Conservation (phyloP, 2,888 invertebrate genomes). For the Drosophila anomalata region DNA sequence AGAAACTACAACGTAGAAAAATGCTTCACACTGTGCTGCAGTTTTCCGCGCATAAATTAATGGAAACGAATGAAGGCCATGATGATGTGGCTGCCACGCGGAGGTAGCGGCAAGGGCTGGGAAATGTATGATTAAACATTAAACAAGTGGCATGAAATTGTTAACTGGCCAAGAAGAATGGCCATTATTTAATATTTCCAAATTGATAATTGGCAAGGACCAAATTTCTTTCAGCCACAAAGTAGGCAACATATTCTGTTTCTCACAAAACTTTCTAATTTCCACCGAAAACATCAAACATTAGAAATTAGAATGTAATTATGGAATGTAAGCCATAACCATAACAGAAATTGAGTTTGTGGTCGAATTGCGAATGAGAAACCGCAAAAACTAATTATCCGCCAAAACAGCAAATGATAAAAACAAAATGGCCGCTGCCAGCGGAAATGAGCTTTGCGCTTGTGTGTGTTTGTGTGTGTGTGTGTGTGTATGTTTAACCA, state of each 20-base stretch:
- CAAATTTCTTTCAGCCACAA: background rate
- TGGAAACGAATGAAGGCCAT: slow-evolving; percentile 56
- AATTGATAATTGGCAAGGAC: background rate
- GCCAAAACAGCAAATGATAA: slow-evolving; percentile 29
- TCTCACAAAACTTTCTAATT: background rate
- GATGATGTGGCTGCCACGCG: slow-evolving; percentile 6
- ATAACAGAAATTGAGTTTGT: slow-evolving; percentile 25
- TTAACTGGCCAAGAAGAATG: background rate
- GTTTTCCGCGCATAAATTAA: slow-evolving; percentile 71
- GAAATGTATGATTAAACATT: slow-evolving; percentile 41
- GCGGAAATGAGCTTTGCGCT: slow-evolving; percentile 64
- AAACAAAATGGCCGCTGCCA: slow-evolving; percentile 57
- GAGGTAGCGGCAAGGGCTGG: slow-evolving; percentile 37
- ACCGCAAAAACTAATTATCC: slow-evolving; percentile 44
- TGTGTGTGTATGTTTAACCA: slow-evolving; percentile 41
- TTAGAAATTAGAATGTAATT: background rate
- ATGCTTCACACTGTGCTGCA: slow-evolving; percentile 76
- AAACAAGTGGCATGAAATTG: slow-evolving; percentile 30
- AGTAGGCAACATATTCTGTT: background rate
- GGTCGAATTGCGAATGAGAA: slow-evolving; percentile 24
- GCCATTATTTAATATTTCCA: background rate
- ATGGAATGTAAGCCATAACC: slow-evolving; percentile 1
- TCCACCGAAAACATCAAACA: background rate
- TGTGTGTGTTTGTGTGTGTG: background rate
- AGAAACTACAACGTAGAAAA: slow-evolving; percentile 35